phyloP scores from a whole-genome alignment of 2,113 vertebrate species.

The Bombycilla garrulus region DNA sequence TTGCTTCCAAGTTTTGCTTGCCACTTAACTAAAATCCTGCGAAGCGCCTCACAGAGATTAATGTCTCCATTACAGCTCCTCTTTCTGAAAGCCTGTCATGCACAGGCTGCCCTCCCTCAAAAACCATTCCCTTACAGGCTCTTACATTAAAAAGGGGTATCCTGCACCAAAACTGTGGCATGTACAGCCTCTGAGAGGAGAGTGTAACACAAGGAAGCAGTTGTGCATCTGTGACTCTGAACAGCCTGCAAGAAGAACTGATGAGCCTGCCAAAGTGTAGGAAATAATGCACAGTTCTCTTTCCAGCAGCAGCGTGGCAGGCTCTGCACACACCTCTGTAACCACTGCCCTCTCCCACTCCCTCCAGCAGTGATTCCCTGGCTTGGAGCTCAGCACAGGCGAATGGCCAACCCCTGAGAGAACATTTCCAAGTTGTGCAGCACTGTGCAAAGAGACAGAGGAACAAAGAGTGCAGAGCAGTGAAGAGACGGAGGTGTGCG shows the following conservation, averaged over 20 bases:
- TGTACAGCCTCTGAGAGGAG: neutral
- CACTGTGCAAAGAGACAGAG: neutral
- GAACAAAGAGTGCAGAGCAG: neutral
- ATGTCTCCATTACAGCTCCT: neutral
- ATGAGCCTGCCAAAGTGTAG: neutral
- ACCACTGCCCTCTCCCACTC: neutral
- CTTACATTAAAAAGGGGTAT: neutral
- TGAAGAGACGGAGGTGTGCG: neutral
- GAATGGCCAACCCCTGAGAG: neutral
- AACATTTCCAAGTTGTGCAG: neutral
- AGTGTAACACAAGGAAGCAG: neutral
- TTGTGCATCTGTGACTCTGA: neutral
- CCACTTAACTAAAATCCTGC: neutral
- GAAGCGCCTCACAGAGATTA: neutral
- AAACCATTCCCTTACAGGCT: neutral
- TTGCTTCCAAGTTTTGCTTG: neutral
- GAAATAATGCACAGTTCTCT: neutral
- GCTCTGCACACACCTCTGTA: neutral
- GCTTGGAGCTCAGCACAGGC: neutral
- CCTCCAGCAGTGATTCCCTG: neutral
- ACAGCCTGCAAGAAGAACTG: neutral
- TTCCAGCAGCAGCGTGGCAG: neutral
- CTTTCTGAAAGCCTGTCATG: neutral
- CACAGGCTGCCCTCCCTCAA: neutral
- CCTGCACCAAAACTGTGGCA: neutral